Conservation (phyloP, 2,797 vertebrate genomes). For the Brachyalestes nurse region DNA sequence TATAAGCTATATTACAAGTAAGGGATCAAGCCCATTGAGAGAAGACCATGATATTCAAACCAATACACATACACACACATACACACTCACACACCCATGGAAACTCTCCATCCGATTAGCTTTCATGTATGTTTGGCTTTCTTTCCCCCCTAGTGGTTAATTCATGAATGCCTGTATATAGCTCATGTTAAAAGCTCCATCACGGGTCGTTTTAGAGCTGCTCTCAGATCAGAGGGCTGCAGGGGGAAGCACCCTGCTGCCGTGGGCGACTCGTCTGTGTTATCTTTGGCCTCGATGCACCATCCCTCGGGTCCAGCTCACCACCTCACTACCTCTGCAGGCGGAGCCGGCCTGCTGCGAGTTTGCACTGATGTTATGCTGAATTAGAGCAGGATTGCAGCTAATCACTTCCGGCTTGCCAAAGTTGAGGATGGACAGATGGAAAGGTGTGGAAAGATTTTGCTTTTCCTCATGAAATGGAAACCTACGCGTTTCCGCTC, state of each 20-base stretch:
- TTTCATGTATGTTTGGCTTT: slow-evolving; percentile 77
- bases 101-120: slow-evolving; percentile 61
- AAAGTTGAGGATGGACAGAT: slow-evolving; percentile 30
- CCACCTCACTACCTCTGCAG: slow-evolving; percentile 37
- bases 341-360: neutral
- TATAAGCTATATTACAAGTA: slow-evolving; percentile 76
- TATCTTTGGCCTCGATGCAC: slow-evolving; percentile 88
- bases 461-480: slow-evolving; percentile 38
- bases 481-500: slow-evolving; percentile 28
- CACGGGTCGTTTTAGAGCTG: slow-evolving; percentile 49
- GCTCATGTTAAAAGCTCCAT: slow-evolving; percentile 70
- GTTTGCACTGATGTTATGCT: slow-evolving; percentile 7
- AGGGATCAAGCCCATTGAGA: slow-evolving; percentile 67
- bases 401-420: slow-evolving; percentile 33
- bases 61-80: slow-evolving; percentile 10
- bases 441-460: slow-evolving; percentile 35
- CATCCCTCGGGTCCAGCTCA: slow-evolving; percentile 67
- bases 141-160: slow-evolving; percentile 71
- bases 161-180: slow-evolving; percentile 82
- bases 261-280: slow-evolving; percentile 84
- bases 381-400: slow-evolving; percentile 12
- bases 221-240: slow-evolving; percentile 83
- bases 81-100: slow-evolving; percentile 28
- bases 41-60: slow-evolving; percentile 32
- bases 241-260: slow-evolving; percentile 87